Percentiles rank a stretch among this genome's conserved stretches.
These are phyloP conservation scores for Fukomys damarensis DNA, from an alignment of 2,113 vertebrate genomes.

Conservation along the genomic window DNA sequence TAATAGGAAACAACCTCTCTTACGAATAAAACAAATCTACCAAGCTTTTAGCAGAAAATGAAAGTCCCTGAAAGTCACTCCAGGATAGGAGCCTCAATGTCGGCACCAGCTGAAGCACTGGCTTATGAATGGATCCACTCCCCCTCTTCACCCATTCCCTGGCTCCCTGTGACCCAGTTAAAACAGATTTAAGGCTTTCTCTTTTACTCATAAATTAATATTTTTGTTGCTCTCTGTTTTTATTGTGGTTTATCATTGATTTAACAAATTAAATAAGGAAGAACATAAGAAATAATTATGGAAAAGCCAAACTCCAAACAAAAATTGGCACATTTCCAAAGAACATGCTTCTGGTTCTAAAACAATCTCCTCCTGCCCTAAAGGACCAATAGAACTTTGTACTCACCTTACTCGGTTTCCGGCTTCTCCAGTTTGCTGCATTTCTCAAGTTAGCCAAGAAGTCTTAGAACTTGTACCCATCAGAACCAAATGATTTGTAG, in stretches of 20 bases:
- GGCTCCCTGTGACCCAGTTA: slow-evolving; percentile 14
- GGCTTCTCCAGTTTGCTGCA: not conserved
- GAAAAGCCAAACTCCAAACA: slow-evolving; percentile 56
- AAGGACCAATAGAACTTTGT: not conserved
- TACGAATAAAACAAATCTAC: slow-evolving; percentile 46
- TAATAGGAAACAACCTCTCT: not conserved
- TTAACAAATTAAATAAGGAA: slow-evolving; percentile 53
- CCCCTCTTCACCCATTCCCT: not conserved
- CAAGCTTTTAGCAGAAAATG: slow-evolving; percentile 48
- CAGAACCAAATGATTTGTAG: not conserved
- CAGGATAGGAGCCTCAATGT: not conserved
- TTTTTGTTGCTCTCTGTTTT: slow-evolving; percentile 8
- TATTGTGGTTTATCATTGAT: slow-evolving; percentile 9
- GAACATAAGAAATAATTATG: slow-evolving; percentile 52
- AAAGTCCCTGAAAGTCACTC: not conserved
- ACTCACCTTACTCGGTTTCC: not conserved
- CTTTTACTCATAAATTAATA: slow-evolving; percentile 3
- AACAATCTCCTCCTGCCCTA: slow-evolving; percentile 54
- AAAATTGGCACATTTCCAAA: slow-evolving; percentile 65
- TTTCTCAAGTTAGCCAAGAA: not conserved
- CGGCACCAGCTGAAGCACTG: not conserved
- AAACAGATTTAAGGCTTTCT: slow-evolving; percentile 43
- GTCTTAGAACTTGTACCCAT: not conserved
- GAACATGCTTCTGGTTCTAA: slow-evolving; percentile 66
- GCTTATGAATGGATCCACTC: not conserved